phyloP scores from a whole-genome alignment of 2,888 invertebrate genomes.

The Pheosia tremula region DNA sequence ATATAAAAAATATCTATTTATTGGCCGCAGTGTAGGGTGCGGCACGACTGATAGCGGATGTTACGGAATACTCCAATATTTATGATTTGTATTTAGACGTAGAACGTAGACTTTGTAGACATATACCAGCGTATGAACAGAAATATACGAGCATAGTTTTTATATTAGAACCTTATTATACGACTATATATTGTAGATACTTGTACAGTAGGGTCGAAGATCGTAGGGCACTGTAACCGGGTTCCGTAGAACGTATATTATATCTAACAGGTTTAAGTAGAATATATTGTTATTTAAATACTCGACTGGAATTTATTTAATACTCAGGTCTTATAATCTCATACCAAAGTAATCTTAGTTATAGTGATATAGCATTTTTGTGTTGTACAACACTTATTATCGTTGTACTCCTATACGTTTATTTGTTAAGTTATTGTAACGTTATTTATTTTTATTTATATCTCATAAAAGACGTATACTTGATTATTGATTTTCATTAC shows the following conservation, averaged over 20 bases:
- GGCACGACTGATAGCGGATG: slow-evolving; percentile 79
- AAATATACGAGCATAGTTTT: slow-evolving; percentile 75
- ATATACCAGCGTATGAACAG: slow-evolving; percentile 71
- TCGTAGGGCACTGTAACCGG: slow-evolving; percentile 48
- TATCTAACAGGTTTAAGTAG: slow-evolving; percentile 28
- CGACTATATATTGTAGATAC: slow-evolving; percentile 55
- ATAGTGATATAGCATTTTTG: slow-evolving; percentile 15
- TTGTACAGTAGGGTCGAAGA: slow-evolving; percentile 47
- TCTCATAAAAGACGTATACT: slow-evolving; percentile 41
- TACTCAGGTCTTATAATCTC: slow-evolving; percentile 29
- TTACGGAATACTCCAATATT: slow-evolving; percentile 78
- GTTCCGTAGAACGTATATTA: slow-evolving; percentile 42
- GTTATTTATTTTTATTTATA: slow-evolving; percentile 29
- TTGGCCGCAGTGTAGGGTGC: slow-evolving; percentile 76
- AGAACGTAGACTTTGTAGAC: slow-evolving; percentile 57
- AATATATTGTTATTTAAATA: slow-evolving; percentile 30
- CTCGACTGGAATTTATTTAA: slow-evolving; percentile 24
- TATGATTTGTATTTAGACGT: slow-evolving; percentile 73
- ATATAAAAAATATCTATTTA: slow-evolving; percentile 77
- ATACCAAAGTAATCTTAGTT: slow-evolving; percentile 38
- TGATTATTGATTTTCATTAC: slow-evolving; percentile 22
- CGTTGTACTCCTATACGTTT: slow-evolving; percentile 24
- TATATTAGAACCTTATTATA: slow-evolving; percentile 72
- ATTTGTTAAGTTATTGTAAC: slow-evolving; percentile 28
- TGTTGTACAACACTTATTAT: slow-evolving; percentile 22